phyloP scores from a whole-genome alignment of 2,888 invertebrate species.

The Apotomis betuletana region DNA sequence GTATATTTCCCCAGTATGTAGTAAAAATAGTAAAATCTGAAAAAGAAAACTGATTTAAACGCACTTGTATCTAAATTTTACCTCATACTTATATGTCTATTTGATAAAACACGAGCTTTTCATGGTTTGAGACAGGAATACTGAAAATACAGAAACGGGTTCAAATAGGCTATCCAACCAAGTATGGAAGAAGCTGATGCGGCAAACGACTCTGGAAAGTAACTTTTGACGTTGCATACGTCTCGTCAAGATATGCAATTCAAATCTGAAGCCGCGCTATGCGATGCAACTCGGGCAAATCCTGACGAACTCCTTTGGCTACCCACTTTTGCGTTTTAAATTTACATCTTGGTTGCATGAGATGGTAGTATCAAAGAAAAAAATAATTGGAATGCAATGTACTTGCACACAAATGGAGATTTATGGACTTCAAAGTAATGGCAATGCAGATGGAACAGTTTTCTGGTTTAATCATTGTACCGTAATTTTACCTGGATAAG shows the following conservation, averaged over 20 bases:
- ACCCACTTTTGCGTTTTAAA: conserved; percentile 39
- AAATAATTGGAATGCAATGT: conserved; percentile 28
- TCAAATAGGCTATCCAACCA: background rate
- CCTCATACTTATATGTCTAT: too few relatives aligned
- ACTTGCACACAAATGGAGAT: conserved; percentile 18
- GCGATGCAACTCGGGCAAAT: conserved; percentile 37
- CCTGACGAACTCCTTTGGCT: conserved; percentile 37
- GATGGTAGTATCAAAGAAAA: conserved; percentile 24
- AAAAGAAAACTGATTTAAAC: too few relatives aligned
- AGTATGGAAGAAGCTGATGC: conserved; percentile 14
- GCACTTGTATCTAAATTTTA: too few relatives aligned
- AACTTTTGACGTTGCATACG: conserved; percentile 40
- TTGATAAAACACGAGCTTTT: background rate
- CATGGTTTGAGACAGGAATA: background rate
- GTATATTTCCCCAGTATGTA: too few relatives aligned
- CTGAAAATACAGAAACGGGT: background rate
- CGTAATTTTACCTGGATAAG: background rate
- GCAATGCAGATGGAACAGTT: background rate
- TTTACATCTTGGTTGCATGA: conserved; percentile 29
- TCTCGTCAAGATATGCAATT: conserved; percentile 41
- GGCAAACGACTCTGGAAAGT: conserved; percentile 30
- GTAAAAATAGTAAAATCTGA: too few relatives aligned
- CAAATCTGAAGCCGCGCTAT: conserved; percentile 34
- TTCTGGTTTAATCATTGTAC: background rate
- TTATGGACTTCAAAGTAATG: background rate